These are phyloP conservation scores for Drosophila kohkoa DNA, from an alignment of 1,140 invertebrate species.

Conservation along the genomic window DNA sequence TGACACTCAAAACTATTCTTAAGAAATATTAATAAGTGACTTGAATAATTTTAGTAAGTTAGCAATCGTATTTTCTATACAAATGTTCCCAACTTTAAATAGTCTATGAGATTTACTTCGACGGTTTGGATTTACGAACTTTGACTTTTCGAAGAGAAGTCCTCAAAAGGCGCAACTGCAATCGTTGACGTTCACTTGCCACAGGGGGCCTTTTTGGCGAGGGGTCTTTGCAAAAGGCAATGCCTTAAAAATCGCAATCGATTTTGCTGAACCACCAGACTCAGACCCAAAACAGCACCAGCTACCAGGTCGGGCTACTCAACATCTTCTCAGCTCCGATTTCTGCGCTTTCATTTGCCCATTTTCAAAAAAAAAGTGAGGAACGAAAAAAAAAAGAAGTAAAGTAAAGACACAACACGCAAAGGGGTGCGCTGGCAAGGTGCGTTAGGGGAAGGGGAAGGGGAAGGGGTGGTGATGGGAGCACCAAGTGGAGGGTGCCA, in stretches of 20 bases:
- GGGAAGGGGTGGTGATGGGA: not conserved
- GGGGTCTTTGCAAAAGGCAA: slow-evolving; percentile 42
- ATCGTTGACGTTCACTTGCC: slow-evolving; percentile 1
- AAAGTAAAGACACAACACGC: slow-evolving; percentile 51
- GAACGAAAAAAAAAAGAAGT: slow-evolving; percentile 12
- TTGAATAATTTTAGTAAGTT: too few relatives aligned
- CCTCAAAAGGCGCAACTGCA: slow-evolving; percentile 5
- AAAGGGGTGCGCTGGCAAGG: slow-evolving; percentile 44
- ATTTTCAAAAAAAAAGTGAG: slow-evolving; percentile 9
- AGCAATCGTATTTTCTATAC: too few relatives aligned
- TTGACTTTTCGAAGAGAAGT: not conserved
- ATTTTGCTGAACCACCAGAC: slow-evolving; percentile 40
- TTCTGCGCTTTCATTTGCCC: slow-evolving; percentile 13
- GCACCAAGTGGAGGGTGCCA: slow-evolving; percentile 20
- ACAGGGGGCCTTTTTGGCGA: slow-evolving; percentile 19
- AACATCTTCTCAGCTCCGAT: slow-evolving; percentile 12
- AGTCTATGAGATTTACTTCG: too few relatives aligned
- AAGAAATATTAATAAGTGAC: too few relatives aligned
- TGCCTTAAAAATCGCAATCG: slow-evolving; percentile 66
- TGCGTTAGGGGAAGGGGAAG: slow-evolving; percentile 9
- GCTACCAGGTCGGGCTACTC: slow-evolving; percentile 1
- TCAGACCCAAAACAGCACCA: not conserved
- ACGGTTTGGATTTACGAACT: too few relatives aligned
- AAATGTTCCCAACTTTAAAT: too few relatives aligned
- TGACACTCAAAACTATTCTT: too few relatives aligned